Base-by-base conservation (phyloP, 2,888 invertebrate genomes). In the Embidobia sp. region DNA sequence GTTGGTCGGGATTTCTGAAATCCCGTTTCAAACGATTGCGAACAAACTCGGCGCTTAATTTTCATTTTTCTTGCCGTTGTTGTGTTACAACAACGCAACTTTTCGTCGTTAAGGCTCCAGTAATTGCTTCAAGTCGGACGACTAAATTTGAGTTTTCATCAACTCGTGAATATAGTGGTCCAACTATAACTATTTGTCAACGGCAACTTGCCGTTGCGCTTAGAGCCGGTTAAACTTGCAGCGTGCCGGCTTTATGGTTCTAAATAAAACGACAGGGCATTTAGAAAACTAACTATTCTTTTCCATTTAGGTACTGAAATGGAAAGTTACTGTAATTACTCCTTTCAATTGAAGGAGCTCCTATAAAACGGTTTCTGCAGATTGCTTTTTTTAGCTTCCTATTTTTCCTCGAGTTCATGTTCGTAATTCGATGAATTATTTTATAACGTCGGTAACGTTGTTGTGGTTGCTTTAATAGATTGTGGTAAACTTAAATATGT, bases 241-340 rank as follows among this genome's bases (percentile, higher is more conserved):
- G 19, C 10, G 4, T 10, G 8, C 7, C 1, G 19, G 10, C 10
- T 7, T 42, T 26, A 26, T 26, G 11, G n/a, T 44, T 44, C 11
- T 26, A 26, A 26, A 44, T 22, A 44, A 26, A 11, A 26, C 11
- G 1, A 26, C 11, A 2, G 8, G 26, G 18, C 11, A 44, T 44
- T 44, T 26, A 26, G 8, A 46, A 31, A 35, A 10, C 2, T 29
- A 48, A 29, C 16, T 29, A 48, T 29, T 48, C 29, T 16, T 48
- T 48, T 48, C 29, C 48, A 29, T 18, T 31, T 10, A 13, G 31
- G 29, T 31, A 10, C 16, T 48, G 48, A 48, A 31, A 48, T 16
- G 29, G 48, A 48, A 48, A 48, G 48, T 48, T 48, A 48, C 16
- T 31, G 16, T 8, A 48, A 48, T 48, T 29, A 48, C 49, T 49